Evolutionary conservation across 2,888 invertebrate species (phyloP).

Genomic region (Pomacea canaliculata): DNA sequence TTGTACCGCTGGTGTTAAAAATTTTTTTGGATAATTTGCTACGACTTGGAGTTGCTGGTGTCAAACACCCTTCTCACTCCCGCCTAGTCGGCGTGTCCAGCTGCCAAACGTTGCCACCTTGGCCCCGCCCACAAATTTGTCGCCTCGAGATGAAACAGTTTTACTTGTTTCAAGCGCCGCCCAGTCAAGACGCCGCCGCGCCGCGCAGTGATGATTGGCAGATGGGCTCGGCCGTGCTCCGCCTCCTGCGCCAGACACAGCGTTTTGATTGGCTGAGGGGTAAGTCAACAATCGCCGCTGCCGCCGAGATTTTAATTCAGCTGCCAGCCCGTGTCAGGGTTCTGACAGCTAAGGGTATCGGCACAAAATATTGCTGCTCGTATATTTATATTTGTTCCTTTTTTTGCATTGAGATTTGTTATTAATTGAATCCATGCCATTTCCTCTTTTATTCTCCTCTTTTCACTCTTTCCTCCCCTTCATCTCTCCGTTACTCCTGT

Average conservation of each 20-base stretch:
- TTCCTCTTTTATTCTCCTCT: constrained; percentile 15
- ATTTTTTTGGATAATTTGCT: too few species aligned
- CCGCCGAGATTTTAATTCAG: background rate
- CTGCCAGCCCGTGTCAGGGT: constrained; percentile 18
- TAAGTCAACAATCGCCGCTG: constrained; percentile 10
- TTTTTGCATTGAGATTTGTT: background rate
- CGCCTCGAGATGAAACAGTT: constrained; percentile 9
- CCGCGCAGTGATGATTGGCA: constrained; percentile 16
- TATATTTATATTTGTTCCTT: background rate
- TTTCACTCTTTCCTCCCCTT: background rate
- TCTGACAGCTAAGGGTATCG: constrained; percentile 7
- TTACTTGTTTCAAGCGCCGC: constrained; percentile 4
- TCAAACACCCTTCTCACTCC: too few species aligned
- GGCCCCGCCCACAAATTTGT: background rate
- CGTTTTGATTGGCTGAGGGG: constrained; percentile 5
- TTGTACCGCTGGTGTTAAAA: too few species aligned
- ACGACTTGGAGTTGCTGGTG: too few species aligned
- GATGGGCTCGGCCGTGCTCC: background rate
- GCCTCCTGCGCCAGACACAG: background rate
- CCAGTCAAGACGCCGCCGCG: background rate
- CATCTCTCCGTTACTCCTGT: constrained; percentile 12
- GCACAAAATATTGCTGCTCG: background rate
- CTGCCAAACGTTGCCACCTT: too few species aligned
- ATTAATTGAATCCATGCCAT: background rate
- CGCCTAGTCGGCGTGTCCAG: too few species aligned